Conservation (phyloP, 2,113 vertebrate genomes). For the Colaptes auratus region DNA sequence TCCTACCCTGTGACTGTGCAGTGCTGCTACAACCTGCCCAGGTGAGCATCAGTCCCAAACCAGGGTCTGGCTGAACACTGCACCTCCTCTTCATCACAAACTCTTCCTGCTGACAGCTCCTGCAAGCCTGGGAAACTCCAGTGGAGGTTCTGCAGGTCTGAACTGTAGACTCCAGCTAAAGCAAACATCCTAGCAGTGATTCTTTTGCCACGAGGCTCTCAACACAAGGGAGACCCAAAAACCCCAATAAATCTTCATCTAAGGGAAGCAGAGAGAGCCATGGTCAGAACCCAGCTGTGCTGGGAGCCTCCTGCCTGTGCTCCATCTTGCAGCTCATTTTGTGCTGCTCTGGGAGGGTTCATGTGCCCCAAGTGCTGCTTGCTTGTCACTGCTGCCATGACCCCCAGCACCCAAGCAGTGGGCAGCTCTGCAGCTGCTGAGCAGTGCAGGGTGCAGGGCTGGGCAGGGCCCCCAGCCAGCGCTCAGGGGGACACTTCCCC, state of each 20-base stretch:
- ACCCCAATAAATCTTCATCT: too few species aligned
- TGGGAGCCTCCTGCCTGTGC: too few species aligned
- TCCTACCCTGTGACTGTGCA: too few species aligned
- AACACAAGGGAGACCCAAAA: not conserved
- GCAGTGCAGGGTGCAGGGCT: not conserved
- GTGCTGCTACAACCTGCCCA: not conserved
- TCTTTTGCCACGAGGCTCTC: not conserved
- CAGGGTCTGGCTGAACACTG: not conserved
- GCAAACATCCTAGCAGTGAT: not conserved
- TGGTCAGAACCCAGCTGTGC: too few species aligned
- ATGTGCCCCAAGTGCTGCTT: not conserved
- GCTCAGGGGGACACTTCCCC: not conserved
- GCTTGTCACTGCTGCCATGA: not conserved
- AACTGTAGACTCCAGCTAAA: not conserved
- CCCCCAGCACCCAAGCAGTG: fast-evolving
- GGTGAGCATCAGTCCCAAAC: not conserved
- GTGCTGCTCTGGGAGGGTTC: too few species aligned
- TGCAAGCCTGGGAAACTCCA: not conserved
- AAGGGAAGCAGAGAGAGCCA: not conserved
- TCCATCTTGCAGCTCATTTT: too few species aligned
- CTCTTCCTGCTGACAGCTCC: not conserved
- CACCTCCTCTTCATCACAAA: not conserved
- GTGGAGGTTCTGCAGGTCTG: not conserved
- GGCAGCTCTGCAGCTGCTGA: not conserved
- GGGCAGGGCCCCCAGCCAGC: not conserved